A percentile compares a stretch with the other conserved stretches of the same genome.
phyloP scores from a whole-genome alignment of 2,113 vertebrate species.

The Paramisgurnus dabryanus region DNA sequence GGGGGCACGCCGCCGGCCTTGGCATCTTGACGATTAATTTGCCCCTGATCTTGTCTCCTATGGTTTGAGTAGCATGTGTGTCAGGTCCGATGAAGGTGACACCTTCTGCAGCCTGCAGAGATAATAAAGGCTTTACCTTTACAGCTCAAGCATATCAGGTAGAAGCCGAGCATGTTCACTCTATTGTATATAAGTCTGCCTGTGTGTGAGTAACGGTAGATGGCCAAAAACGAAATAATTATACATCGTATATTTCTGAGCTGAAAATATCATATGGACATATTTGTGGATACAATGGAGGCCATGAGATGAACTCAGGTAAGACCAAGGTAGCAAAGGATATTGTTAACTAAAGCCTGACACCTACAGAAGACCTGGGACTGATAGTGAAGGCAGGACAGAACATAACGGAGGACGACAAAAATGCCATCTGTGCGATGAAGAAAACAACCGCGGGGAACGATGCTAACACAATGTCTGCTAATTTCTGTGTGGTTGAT shows the following conservation, averaged over 20 bases:
- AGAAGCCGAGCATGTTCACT: slow-evolving; percentile 54
- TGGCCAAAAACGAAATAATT: slow-evolving; percentile 24
- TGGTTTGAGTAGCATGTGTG: slow-evolving; percentile 85
- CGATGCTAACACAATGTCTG: slow-evolving; percentile 23
- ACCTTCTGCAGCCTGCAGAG: slow-evolving; percentile 85
- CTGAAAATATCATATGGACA: slow-evolving; percentile 60
- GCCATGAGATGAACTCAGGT: neutral
- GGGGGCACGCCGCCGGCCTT: slow-evolving; percentile 84
- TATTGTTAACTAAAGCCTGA: slow-evolving; percentile 49
- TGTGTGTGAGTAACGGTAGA: slow-evolving; percentile 38
- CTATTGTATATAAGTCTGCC: neutral
- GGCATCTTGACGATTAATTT: slow-evolving; percentile 85
- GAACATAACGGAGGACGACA: neutral
- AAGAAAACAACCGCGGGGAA: slow-evolving; percentile 25
- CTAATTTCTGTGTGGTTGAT: slow-evolving; percentile 35
- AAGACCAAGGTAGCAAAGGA: slow-evolving; percentile 26
- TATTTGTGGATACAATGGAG: too few relatives aligned
- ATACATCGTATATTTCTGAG: slow-evolving; percentile 45
- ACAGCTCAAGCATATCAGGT: slow-evolving; percentile 73
- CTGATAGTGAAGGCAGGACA: slow-evolving; percentile 11
- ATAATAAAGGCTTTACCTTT: slow-evolving; percentile 81
- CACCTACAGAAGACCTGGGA: slow-evolving; percentile 32
- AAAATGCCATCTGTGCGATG: neutral
- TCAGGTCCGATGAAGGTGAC: slow-evolving; percentile 94
- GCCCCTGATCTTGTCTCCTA: slow-evolving; percentile 91